phyloP scores from a whole-genome alignment of 2,888 invertebrate species.

The Meloe dianella region DNA sequence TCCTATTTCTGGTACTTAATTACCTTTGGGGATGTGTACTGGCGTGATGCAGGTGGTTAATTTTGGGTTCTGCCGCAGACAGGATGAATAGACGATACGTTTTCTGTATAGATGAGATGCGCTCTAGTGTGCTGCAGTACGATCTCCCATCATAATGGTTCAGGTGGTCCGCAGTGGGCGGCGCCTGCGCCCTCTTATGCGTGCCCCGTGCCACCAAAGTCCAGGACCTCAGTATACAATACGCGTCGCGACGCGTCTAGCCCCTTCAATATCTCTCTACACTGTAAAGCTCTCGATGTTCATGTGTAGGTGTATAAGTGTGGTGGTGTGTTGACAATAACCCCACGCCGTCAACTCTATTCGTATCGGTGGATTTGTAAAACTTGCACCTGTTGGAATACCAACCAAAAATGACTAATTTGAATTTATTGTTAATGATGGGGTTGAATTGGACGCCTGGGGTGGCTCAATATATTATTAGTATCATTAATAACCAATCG shows the following conservation, averaged over 20 bases:
- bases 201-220: slow-evolving; percentile 39
- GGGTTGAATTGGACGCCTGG: slow-evolving; percentile 30
- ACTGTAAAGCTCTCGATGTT: slow-evolving; percentile 18
- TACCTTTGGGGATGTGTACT: slow-evolving; percentile 17
- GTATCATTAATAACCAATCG: slow-evolving; percentile 24
- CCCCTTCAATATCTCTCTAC: slow-evolving; percentile 24
- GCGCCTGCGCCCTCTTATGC: slow-evolving; percentile 49
- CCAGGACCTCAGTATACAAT: slow-evolving; percentile 47
- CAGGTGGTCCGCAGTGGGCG: slow-evolving; percentile 57
- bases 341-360: slow-evolving; percentile 32
- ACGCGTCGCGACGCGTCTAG: slow-evolving; percentile 44
- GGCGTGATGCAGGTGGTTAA: slow-evolving; percentile 25
- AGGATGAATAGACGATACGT: slow-evolving; percentile 42
- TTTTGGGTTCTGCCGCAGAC: slow-evolving; percentile 34
- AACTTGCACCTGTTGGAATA: slow-evolving; percentile 45
- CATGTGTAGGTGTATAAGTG: neutral
- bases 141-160: slow-evolving; percentile 46
- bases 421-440: slow-evolving; percentile 26
- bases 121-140: slow-evolving; percentile 52
- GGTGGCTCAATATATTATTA: slow-evolving; percentile 26
- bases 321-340: slow-evolving; percentile 12
- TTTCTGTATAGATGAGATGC: slow-evolving; percentile 38
- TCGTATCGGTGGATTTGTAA: slow-evolving; percentile 30
- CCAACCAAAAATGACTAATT: slow-evolving; percentile 29
- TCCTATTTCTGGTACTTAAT: slow-evolving; percentile 20